Evolutionary conservation across 1,140 invertebrate species (phyloP), one percentile per base, ranked within the genome.

Genomic region (Hypsibius dujardini): DNA sequence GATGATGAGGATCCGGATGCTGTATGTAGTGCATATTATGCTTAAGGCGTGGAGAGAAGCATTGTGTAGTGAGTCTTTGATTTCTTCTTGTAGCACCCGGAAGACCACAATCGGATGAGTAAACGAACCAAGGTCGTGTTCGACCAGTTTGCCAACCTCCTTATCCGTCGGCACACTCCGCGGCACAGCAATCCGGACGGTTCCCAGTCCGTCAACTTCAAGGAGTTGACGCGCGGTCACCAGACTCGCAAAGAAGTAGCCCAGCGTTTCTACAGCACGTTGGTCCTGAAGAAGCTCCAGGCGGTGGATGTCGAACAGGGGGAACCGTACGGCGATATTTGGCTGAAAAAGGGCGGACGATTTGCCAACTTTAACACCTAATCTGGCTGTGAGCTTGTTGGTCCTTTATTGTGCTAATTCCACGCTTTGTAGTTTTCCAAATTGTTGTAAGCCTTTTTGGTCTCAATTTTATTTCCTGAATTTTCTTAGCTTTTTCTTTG

Each of bases 241-340:
- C 62, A 42, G 42, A 14, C 62, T 67, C 62, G 62, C 7, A 67
- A 67, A 42, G 62, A 95, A 88, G 91, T 90, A 72, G 91, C 92
- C 47, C 92, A 95, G 78, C 94, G 93, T 75, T 95, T 95, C 81
- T 96, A 95, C 82, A 94, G 92, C 74, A 82, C 95, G 73, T 81
- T 98, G 73, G 93, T 97, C 46, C 81, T 98, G 74, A 96, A 96
- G 80, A 97, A 97, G 78, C 89, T 92, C 79, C 89, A 94, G 82
- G 91, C 92, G 56, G 83, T 97, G 73, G 87, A 93, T 79, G 84
- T 96, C 71, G 81, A 85, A 73, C 94, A 98, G 81, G 79, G 85
- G 70, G 84, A 85, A 74, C 76, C 80, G 28, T 97, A 94, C 79
- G 88, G 86, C 73, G 89, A 94, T 76, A 90, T 98, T 74, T 67